Percentiles rank a stretch among this genome's conserved stretches.
These are phyloP conservation scores for Columbina picui DNA, from an alignment of 2,113 vertebrate genomes.

Conservation along the genomic window DNA sequence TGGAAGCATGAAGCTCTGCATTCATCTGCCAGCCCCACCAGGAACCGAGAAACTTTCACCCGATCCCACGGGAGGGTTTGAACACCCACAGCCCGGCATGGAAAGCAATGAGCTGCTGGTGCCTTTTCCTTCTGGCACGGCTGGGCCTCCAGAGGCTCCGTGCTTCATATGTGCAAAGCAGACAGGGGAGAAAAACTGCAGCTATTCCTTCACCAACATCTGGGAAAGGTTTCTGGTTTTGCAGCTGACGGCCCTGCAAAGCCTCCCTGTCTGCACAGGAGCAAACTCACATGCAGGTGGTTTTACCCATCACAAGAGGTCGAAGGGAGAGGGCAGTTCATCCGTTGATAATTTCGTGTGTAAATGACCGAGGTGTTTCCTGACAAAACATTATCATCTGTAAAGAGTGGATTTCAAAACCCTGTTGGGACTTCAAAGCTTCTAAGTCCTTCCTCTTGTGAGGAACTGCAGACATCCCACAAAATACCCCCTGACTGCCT, in stretches of 20 bases:
- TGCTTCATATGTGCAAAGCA: background rate
- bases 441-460: background rate
- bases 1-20: background rate
- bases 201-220: background rate
- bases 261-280: background rate
- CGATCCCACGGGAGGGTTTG: background rate
- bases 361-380: background rate
- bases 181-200: background rate
- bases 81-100: background rate
- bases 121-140: background rate
- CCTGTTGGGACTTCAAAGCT: background rate
- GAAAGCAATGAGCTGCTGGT: background rate
- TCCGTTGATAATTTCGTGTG: background rate
- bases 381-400: background rate
- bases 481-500: background rate
- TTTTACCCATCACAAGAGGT: background rate
- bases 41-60: background rate
- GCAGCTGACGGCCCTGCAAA: background rate
- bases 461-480: background rate
- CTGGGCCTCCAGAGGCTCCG: background rate
- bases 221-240: background rate
- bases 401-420: background rate
- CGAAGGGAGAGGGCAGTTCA: background rate
- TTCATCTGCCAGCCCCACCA: background rate
- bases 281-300: background rate